phyloP scores from a whole-genome alignment of 2,113 vertebrate species.

The Gnathonemus echidnorhynchus region DNA sequence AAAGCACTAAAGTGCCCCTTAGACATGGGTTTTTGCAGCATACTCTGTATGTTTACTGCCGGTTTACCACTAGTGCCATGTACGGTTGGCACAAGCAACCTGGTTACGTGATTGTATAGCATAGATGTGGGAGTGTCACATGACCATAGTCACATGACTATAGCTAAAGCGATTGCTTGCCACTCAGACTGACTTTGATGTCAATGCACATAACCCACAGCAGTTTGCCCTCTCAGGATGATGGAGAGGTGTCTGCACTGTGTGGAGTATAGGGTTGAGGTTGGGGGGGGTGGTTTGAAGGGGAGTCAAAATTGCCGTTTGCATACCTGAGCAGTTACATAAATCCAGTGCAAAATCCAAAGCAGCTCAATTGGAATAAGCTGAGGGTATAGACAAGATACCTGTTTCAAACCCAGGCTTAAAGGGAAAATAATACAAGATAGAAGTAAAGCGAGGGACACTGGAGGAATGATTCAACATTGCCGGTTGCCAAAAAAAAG shows the following conservation, averaged over 20 bases:
- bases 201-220: background rate
- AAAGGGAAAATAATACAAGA: background rate
- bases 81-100: background rate
- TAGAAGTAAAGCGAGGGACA: background rate
- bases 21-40: background rate
- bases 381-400: background rate
- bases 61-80: background rate
- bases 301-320: background rate
- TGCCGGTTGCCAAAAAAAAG: background rate
- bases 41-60: background rate
- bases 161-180: background rate
- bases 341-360: background rate
- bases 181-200: background rate
- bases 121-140: background rate
- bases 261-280: background rate
- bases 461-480: background rate
- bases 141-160: background rate
- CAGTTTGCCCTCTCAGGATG: background rate
- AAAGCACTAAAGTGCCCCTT: background rate
- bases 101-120: background rate
- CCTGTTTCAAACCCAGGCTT: background rate
- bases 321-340: background rate
- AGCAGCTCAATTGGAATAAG: background rate
- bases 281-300: background rate
- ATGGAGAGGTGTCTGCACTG: background rate